Base-by-base conservation (phyloP, 2,888 invertebrate species). In the Acanthopleura granulata region DNA sequence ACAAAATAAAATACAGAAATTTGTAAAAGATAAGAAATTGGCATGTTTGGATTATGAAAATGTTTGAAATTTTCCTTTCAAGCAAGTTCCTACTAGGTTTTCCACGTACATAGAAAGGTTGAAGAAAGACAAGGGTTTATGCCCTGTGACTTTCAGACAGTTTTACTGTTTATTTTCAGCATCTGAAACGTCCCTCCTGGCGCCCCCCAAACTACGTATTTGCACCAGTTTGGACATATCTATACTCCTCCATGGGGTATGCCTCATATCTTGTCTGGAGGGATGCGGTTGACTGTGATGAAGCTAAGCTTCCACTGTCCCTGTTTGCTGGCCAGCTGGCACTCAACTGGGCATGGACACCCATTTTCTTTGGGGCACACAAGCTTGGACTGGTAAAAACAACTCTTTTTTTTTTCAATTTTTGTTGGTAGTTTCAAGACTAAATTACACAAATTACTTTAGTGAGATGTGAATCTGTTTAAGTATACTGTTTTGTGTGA, bases 311-410 rank as follows among this genome's bases (percentile, higher is more conserved):
- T 16, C 95, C 96, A 0, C 89, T 97, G 73, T 91, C 93, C 0
- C 90, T 95, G 15, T 97, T 95, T 88, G 95, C 94, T 0, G 90
- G 93, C 0, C 96, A 96, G 86, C 90, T 97, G 73, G 92, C 94
- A 0, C 90, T 96, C 0, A 97, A 96, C 89, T 96, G 95, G 95
- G 92, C 94, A 0, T 97, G 96, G 96, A 93, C 94, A 0, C 96
- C 95, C 0, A 93, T 96, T 49, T 96, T 96, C 91, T 96, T 96
- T 89, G 94, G 94, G 66, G 91, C 92, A n/a, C 84, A 85, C 61
- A 86, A 83, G 75, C 72, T 88, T 6, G 88, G 88, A 66, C 75
- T 87, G 84, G 89, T 89, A 78, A 80, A 84, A 12, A 57, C 22
- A 57, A 6, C 40, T 9, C 40, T 40, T 9, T 40, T 40, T 40